Percentiles rank a stretch among this genome's conserved stretches.
Conservation (phyloP, 2,797 vertebrate genomes). For the Urocyon cinereoargenteus region DNA sequence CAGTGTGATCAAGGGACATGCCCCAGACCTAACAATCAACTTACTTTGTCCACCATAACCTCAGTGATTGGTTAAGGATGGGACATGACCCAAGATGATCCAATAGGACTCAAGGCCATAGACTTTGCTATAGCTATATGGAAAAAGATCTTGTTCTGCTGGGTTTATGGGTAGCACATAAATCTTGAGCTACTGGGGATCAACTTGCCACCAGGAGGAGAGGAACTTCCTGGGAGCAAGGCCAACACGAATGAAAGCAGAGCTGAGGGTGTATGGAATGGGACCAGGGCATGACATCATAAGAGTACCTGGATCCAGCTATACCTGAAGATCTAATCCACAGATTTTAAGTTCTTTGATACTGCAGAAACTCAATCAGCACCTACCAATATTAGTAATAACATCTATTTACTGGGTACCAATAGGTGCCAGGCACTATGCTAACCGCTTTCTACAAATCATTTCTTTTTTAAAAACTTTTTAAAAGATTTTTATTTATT, state of each 20-base stretch:
- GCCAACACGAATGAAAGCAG: background rate
- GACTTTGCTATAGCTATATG: background rate
- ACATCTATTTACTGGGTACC: background rate
- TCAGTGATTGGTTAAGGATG: background rate
- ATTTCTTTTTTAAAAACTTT: background rate
- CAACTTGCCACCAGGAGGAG: background rate
- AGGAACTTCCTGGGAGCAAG: background rate
- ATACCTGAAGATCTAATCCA: background rate
- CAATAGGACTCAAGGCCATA: background rate
- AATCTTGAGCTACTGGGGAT: background rate
- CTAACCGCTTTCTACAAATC: background rate
- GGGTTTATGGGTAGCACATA: background rate
- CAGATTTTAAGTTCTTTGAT: background rate
- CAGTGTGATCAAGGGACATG: background rate
- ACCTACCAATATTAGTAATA: background rate
- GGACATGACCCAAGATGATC: background rate
- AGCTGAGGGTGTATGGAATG: background rate
- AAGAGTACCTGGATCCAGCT: background rate
- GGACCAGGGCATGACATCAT: background rate
- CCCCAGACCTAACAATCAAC: background rate
- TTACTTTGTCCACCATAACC: background rate
- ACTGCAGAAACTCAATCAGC: background rate
- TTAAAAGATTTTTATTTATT: too few relatives aligned
- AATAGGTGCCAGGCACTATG: background rate
- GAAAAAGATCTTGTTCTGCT: background rate